phyloP scores from a whole-genome alignment of 2,113 vertebrate species.

The Mohoua ochrocephala region DNA sequence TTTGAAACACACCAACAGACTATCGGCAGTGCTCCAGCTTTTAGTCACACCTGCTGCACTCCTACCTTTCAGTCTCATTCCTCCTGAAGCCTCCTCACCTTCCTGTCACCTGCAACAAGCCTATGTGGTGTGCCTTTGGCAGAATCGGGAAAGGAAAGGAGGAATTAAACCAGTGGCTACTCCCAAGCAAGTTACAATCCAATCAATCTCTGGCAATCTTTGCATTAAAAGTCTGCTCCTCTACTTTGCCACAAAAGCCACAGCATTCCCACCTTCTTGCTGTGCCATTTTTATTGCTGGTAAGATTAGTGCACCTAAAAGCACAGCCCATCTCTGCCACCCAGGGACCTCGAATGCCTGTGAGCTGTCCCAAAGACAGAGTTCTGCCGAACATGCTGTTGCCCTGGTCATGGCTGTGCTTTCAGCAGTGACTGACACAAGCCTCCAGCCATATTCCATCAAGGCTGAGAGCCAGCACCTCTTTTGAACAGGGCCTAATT shows the following conservation, averaged over 20 bases:
- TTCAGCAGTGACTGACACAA: background rate
- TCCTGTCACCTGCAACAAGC: fast-evolving
- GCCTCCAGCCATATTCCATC: background rate
- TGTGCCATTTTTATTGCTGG: background rate
- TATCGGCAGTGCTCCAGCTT: background rate
- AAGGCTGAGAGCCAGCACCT: background rate
- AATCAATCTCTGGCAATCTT: background rate
- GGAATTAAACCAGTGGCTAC: background rate
- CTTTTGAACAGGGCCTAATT: background rate
- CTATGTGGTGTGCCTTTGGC: background rate
- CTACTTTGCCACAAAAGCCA: background rate
- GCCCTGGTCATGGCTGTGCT: background rate
- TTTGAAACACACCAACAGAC: background rate
- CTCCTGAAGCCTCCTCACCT: background rate
- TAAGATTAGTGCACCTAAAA: background rate
- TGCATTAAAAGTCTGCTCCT: background rate
- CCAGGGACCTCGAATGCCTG: background rate
- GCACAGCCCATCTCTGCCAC: background rate
- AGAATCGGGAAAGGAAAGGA: background rate
- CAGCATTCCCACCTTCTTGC: background rate
- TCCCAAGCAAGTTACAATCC: background rate
- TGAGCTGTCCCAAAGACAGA: background rate
- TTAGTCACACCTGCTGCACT: background rate
- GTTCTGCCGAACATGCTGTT: fast-evolving
- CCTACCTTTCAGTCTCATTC: background rate